Evolutionary conservation across 2,113 vertebrate species (phyloP).

Genomic region (Empidonax alnorum): DNA sequence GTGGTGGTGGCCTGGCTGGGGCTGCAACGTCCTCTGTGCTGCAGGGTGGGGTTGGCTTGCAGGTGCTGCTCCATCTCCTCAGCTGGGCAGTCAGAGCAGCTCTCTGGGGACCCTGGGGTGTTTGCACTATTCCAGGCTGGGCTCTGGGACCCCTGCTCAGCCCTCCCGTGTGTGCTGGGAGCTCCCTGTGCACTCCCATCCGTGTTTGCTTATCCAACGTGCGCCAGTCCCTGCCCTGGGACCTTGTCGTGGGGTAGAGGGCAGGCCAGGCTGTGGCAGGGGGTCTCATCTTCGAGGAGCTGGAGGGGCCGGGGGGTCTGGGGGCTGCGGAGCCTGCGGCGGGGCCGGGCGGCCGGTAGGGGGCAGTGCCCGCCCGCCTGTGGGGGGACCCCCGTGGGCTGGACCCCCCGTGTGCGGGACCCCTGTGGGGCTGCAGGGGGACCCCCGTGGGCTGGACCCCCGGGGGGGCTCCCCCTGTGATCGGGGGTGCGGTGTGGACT

Average conservation of each 20-base stretch:
- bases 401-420: too few species aligned
- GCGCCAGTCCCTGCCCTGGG: fast-evolving
- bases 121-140: fast-evolving
- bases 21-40: fast-evolving
- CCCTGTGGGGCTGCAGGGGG: too few species aligned
- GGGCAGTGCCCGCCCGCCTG: not conserved
- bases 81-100: not conserved
- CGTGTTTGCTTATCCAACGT: fast-evolving
- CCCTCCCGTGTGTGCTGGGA: not conserved
- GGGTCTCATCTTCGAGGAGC: not conserved
- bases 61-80: not conserved
- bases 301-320: not conserved
- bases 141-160: not conserved
- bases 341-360: not conserved
- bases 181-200: fast-evolving
- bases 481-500: too few species aligned
- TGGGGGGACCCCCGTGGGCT: too few species aligned
- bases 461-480: not conserved
- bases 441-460: too few species aligned
- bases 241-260: fast-evolving
- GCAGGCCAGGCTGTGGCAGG: fast-evolving
- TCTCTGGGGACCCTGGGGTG: not conserved
- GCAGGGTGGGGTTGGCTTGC: not conserved
- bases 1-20: fast-evolving
- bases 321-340: not conserved